Evolutionary conservation across 2,113 vertebrate species (phyloP).

Genomic region (Phaethon lepturus): DNA sequence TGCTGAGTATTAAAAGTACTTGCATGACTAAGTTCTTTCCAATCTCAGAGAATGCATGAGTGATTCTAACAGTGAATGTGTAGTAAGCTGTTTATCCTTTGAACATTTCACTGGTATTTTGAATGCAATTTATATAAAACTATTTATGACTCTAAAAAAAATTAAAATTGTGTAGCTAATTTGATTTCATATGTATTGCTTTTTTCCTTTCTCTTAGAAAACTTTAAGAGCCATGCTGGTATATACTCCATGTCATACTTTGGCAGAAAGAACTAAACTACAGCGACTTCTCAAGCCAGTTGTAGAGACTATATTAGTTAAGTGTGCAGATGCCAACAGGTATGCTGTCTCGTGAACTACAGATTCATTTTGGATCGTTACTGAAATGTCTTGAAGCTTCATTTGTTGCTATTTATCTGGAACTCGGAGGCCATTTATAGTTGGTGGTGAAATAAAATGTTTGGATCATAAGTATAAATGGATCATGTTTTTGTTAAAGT

Average conservation of each 20-base stretch:
- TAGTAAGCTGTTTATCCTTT: not conserved
- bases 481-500: not conserved
- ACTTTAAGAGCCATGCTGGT: slow-evolving; percentile 91
- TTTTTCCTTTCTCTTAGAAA: slow-evolving; percentile 77
- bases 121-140: not conserved
- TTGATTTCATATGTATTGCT: not conserved
- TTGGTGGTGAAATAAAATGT: not conserved
- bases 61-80: not conserved
- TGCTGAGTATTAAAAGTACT: not conserved
- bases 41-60: not conserved
- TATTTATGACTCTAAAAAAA: not conserved
- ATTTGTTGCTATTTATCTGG: not conserved
- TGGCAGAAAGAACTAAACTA: slow-evolving; percentile 82
- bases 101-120: not conserved
- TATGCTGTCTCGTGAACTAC: slow-evolving; percentile 37
- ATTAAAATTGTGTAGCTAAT: not conserved
- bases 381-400: not conserved
- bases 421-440: not conserved
- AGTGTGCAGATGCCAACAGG: slow-evolving; percentile 92
- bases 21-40: not conserved
- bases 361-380: not conserved
- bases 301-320: slow-evolving; percentile 89
- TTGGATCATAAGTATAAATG: not conserved
- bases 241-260: slow-evolving; percentile 88
- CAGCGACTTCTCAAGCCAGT: slow-evolving; percentile 89